Conservation (phyloP, 2,113 vertebrate genomes). For the Anser cygnoides region DNA sequence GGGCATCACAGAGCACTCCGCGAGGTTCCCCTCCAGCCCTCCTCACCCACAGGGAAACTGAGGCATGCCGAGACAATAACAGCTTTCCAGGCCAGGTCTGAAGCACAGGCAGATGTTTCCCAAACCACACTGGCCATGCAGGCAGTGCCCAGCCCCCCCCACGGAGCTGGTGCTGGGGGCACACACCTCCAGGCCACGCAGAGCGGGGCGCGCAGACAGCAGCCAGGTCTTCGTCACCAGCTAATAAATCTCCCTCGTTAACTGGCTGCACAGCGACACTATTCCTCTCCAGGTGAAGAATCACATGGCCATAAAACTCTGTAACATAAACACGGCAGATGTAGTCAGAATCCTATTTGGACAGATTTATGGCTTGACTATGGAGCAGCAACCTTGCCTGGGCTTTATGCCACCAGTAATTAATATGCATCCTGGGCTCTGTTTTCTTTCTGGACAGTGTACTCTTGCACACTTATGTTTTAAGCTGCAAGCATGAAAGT, state of each 20-base stretch:
- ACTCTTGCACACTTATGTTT: not conserved
- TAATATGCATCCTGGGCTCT: constrained; percentile 54
- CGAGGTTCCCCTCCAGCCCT: not conserved
- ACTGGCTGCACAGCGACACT: not conserved
- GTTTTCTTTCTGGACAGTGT: constrained; percentile 65
- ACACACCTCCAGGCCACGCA: no score
- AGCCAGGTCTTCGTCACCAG: not conserved
- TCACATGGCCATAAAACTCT: constrained; percentile 60
- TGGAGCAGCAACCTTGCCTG: constrained; percentile 52
- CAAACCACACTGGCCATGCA: rapidly evolving
- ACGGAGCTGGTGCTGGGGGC: not conserved
- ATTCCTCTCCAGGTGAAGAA: constrained; percentile 63
- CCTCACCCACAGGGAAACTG: not conserved
- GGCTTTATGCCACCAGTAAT: constrained; percentile 59
- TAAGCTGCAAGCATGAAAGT: not conserved
- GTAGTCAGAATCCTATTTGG: constrained; percentile 58
- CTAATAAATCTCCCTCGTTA: not conserved
- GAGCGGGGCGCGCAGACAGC: not conserved
- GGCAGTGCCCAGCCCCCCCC: not conserved
- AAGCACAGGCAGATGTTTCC: not conserved
- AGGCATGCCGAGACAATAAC: not conserved
- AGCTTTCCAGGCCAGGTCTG: not conserved
- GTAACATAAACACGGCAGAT: constrained; percentile 54
- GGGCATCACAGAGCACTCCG: not conserved
- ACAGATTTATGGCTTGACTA: constrained; percentile 64